Base-by-base conservation (phyloP, 2,113 vertebrate species). In the Gorsachius goisagi region DNA sequence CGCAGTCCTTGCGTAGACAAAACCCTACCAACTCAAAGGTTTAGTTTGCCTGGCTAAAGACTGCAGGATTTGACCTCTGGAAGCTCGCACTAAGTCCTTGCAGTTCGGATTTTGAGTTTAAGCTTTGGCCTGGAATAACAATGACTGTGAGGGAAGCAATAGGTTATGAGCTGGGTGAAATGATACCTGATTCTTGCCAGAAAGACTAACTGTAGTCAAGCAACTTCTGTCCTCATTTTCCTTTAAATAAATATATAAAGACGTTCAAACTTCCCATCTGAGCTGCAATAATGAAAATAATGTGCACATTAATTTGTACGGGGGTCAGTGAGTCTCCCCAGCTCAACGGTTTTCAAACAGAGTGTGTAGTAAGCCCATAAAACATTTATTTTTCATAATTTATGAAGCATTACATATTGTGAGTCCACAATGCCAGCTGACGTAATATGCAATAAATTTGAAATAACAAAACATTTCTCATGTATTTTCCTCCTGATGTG, bases 91-190 rank as follows among this genome's bases (percentile, higher is more conserved):
- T 96, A 97, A 97, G 72, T 89, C 93, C 92, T 95, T 66, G 2
- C 87, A 80, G 89, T 58, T 97, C 97, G 81, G 92, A 96, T 96
- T 97, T 95, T 91, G 96, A 98, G 97, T 96, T 97, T 96, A 97
- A 98, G 94, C 93, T 97, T 98, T 97, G 95, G 96, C 93, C 96
- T 97, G 94, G 95, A 97, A 97, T 97, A 98, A 97, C 95, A 97
- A 96, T 91, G 96, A 95, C 93, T 94, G 93, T 93, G 93, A 68
- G 93, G 91, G 96, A 97, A 97, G 95, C 83, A 85, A 79, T 84
- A 95, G 97, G 98, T 97, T 97, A 97, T 32, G 92, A 90, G 68
- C 87, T 87, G 95, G 89, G 97, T 90, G 97, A 97, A 96, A 89
- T 9, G 79, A 93, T 90, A 96, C 92, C 93, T 90, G 68, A 88